Conservation (phyloP, 2,797 vertebrate genomes). For the Pipistrellus pygmaeus region DNA sequence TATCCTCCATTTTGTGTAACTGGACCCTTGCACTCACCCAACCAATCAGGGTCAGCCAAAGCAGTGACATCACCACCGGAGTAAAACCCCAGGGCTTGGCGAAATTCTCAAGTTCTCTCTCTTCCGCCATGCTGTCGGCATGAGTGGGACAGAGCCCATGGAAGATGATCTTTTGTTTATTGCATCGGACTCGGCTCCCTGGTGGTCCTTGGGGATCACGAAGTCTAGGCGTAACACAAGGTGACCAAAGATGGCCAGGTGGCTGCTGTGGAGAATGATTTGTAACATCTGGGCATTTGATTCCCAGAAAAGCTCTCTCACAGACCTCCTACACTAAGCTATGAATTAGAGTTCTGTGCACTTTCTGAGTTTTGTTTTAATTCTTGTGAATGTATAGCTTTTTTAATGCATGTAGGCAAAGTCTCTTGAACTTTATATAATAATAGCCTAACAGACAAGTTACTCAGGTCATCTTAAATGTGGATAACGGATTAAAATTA, state of each 20-base stretch:
- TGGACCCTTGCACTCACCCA: no score
- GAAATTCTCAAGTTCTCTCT: no score
- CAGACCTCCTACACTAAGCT: background rate
- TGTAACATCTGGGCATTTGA: background rate
- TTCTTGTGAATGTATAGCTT: background rate
- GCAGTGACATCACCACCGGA: no score
- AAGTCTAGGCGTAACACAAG: no score
- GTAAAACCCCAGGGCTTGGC: no score
- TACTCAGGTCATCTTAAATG: background rate
- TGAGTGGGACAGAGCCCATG: no score
- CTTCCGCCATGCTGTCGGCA: no score
- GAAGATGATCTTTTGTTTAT: no score
- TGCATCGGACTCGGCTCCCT: no score
- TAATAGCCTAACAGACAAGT: background rate
- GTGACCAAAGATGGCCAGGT: background rate
- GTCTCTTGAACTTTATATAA: background rate
- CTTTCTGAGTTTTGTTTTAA: background rate
- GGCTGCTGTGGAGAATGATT: background rate
- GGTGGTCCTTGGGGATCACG: no score
- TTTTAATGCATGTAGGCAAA: background rate
- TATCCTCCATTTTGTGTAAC: no score
- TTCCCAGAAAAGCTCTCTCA: background rate
- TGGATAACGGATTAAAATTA: background rate
- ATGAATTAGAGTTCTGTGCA: background rate
- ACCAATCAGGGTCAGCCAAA: no score